Evolutionary conservation across 2,888 invertebrate species (phyloP).

Genomic region (Synanthedon andrenaeformis): DNA sequence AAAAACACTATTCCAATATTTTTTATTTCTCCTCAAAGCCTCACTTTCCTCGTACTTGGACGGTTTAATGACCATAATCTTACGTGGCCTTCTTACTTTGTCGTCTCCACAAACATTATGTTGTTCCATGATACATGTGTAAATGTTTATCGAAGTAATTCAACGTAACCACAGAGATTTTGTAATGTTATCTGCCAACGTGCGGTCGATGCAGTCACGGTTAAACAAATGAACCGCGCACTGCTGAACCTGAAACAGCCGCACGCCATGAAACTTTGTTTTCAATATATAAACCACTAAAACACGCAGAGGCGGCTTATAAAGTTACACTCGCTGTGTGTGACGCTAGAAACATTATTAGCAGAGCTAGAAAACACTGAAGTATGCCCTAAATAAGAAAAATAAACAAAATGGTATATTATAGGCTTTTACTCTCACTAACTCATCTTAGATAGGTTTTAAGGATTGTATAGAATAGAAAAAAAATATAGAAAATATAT

Average conservation of each 20-base stretch:
- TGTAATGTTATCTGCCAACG: not conserved
- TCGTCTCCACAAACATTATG: not conserved
- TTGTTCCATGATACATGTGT: not conserved
- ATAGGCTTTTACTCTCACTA: too few species aligned
- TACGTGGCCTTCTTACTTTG: constrained; percentile 26
- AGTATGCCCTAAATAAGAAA: too few species aligned
- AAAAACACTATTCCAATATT: constrained; percentile 47
- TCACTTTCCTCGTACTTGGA: constrained; percentile 35
- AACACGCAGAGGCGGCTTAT: not conserved
- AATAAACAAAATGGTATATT: too few species aligned
- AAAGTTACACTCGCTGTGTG: not conserved
- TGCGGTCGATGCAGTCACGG: not conserved
- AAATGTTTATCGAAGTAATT: not conserved
- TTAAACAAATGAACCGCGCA: not conserved
- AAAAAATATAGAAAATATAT: too few species aligned
- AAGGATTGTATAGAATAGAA: too few species aligned
- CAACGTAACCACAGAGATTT: not conserved
- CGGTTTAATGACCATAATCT: constrained; percentile 32
- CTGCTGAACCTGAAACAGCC: not conserved
- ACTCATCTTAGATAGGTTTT: too few species aligned
- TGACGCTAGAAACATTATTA: too few species aligned
- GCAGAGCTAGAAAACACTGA: too few species aligned
- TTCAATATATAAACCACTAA: not conserved
- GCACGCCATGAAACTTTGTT: not conserved
- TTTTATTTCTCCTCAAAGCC: constrained; percentile 36